phyloP scores from a whole-genome alignment of 2,113 vertebrate species.

The Lutjanus erythropterus region DNA sequence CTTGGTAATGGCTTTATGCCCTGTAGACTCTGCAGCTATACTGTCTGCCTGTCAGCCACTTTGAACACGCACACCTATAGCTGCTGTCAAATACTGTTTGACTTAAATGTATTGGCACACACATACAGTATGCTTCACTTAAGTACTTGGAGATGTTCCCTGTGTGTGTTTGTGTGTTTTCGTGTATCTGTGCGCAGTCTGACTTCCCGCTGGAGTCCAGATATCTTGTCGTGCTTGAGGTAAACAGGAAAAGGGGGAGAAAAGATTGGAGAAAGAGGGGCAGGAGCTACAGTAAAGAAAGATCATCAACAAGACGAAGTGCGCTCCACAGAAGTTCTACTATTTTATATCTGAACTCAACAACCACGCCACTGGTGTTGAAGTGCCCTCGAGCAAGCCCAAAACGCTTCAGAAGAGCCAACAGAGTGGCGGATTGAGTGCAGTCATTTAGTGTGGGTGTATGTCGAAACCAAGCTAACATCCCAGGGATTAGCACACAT shows the following conservation, averaged over 20 bases:
- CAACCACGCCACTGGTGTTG: background rate
- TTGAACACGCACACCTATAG: conserved; percentile 19
- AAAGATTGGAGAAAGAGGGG: conserved; percentile 1
- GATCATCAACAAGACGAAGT: background rate
- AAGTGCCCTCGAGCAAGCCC: background rate
- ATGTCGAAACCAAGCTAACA: background rate
- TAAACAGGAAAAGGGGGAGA: conserved; percentile 52
- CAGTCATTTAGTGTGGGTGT: background rate
- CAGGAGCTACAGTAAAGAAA: conserved; percentile 1
- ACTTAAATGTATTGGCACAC: conserved; percentile 17
- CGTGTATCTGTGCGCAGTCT: conserved; percentile 9
- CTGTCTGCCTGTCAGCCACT: conserved; percentile 15
- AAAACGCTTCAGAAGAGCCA: background rate
- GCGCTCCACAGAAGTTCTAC: background rate
- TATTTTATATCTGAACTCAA: background rate
- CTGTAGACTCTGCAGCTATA: conserved; percentile 32
- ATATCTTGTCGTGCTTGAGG: conserved; percentile 25
- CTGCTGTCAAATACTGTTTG: conserved; percentile 15
- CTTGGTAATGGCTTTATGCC: conserved; percentile 42
- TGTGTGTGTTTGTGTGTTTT: background rate
- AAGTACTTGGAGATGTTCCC: background rate
- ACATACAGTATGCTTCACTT: conserved; percentile 9
- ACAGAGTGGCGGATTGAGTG: background rate
- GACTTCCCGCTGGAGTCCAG: background rate
- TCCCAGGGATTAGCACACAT: background rate